Evolutionary conservation across 2,888 invertebrate species (phyloP).

Genomic region (Apeira syringaria): DNA sequence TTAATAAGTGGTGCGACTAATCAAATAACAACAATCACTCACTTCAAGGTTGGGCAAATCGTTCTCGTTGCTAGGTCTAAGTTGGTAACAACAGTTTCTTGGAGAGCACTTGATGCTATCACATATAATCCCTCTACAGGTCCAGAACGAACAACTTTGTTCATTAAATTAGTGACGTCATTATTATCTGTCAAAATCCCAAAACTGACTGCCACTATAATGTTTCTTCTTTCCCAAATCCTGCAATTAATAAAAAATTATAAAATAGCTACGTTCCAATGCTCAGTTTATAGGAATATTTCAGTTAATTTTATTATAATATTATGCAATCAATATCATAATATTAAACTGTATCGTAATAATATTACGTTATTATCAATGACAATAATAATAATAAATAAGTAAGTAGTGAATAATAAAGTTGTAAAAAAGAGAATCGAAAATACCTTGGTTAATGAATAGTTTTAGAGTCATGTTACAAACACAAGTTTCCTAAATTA

Average conservation of each 20-base stretch:
- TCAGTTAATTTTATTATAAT: not conserved
- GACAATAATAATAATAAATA: slow-evolving; percentile 16
- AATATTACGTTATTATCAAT: too few species aligned
- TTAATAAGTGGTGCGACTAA: too few species aligned
- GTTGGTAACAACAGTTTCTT: not conserved
- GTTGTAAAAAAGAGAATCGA: too few species aligned
- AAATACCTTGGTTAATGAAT: too few species aligned
- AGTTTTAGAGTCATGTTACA: too few species aligned
- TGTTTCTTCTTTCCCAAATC: slow-evolving; percentile 26
- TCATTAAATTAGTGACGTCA: slow-evolving; percentile 3
- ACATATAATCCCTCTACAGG: slow-evolving; percentile 13
- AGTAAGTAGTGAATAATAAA: too few species aligned
- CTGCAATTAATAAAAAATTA: slow-evolving; percentile 29
- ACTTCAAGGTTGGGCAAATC: slow-evolving; percentile 7
- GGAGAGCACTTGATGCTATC: not conserved
- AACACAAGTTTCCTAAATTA: too few species aligned
- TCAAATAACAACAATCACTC: too few species aligned
- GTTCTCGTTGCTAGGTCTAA: slow-evolving; percentile 8
- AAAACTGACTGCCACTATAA: slow-evolving; percentile 16
- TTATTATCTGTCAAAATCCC: not conserved
- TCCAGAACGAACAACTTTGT: slow-evolving; percentile 1
- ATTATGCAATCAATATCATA: not conserved
- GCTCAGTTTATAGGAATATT: too few species aligned
- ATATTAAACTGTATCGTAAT: too few species aligned
- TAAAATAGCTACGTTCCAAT: too few species aligned